Evolutionary conservation across 2,888 invertebrate genomes (phyloP), one percentile per base, ranked within the genome.

Genomic region (Nomada flava): DNA sequence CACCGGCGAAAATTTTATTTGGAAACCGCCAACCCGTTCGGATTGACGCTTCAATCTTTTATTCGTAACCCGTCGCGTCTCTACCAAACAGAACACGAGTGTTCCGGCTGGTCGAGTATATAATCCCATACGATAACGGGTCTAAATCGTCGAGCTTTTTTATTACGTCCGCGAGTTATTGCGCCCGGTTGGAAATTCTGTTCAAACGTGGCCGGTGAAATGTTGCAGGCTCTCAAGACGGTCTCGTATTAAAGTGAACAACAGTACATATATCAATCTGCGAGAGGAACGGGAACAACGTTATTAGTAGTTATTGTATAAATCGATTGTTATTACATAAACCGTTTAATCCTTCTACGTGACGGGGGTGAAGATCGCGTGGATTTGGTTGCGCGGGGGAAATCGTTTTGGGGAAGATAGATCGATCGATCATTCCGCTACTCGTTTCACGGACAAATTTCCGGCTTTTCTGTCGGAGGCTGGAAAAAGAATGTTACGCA

Each of bases 371-470:
- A 68, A 68, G 55, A 23, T 57, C 18, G 13, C 42, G 5, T 23
- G 18, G 42, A 29, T 67, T 53, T 20, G 20, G 44, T 3, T n/a
- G 9, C 18, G 26, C 44, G 20, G 18, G 20, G 23, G 42, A 55
- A 23, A 36, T 15, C 15, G 9, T 36, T 59, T 52, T 13, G n/a
- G 36, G 29, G 7, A 60, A 20, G n/a, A 52, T 50, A 42, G 26
- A 53, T 23, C 72, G 29, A 80, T 80, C 80, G 79, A 79, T 80
- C 80, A 72, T 55, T 11, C n/a, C 60, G 59, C 11, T 47, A 20
- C 47, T n/a, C 36, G 36, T 67, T 62, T 53, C 60, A 44, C 52
- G 52, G 44, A 65, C 64, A 53, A 82, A 70, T 84, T 79, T 79
- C 79, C 76, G 82, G 76, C 64, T 70, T 73, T 72, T 42, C 42